Evolutionary conservation across 2,113 vertebrate genomes (phyloP), one percentile per base, ranked within the genome.

Genomic region (Xiphophorus hellerii): DNA sequence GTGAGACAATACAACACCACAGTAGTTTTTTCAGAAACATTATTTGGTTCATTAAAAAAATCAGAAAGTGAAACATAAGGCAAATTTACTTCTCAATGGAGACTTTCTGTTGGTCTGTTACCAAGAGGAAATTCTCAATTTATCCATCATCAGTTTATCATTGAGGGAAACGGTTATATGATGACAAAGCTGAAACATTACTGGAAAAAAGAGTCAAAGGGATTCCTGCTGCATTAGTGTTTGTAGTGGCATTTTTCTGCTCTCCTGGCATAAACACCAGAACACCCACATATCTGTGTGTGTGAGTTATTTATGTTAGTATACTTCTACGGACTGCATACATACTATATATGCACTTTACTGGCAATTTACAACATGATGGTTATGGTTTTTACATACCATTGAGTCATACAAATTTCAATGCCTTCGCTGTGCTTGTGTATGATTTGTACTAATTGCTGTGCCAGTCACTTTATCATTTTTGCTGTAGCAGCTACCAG

Each of bases 191-290:
- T 17, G 37, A 39, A 73, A 75, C 71, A 64, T 68, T 60, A 51
- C 75, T 76, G 69, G 65, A 42, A 73, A 42, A 13, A 14, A 73
- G 64, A 62, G 65, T 72, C 73, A 37, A 82, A 70, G 25, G 25
- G 71, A 77, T 66, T 83, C 71, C 67, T 78, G 87, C 81, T 11
- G 74, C 66, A 72, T 87, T 70, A 61, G 20, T 69, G 29, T 44
- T 72, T 66, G 75, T 74, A 66, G 75, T 30, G 65, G 69, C 65
- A 58, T 70, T 74, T 76, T 68, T 27, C 65, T 39, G 78, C 51
- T 66, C 31, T 66, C 77, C 51, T 37, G 25, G 73, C 2, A 0
- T 29, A 58, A 77, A 86, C 69, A 76, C 22, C 13, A 69, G 14
- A 82, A 65, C 63, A 64, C 66, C 63, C 66, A 62, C 69, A 60